Evolutionary conservation across 2,113 vertebrate genomes (phyloP).

Genomic region (Gobius niger): DNA sequence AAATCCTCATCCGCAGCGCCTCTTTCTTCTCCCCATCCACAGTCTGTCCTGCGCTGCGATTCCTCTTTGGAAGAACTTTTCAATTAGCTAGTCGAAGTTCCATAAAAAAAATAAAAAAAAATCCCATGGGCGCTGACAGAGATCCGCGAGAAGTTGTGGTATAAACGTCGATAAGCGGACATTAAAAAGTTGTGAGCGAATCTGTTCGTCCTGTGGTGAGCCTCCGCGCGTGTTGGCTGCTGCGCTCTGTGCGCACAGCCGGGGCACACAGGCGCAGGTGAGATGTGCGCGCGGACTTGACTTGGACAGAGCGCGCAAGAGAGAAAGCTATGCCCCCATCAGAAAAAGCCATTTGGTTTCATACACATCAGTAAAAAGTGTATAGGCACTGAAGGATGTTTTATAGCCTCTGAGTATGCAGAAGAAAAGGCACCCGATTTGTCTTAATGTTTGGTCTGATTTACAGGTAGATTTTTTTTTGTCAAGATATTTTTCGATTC

Average conservation of each 20-base stretch:
- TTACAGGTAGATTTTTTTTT: too few species aligned
- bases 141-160: not conserved
- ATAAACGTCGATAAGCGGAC: slow-evolving; percentile 29
- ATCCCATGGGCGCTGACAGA: not conserved
- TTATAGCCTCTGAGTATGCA: too few species aligned
- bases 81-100: not conserved
- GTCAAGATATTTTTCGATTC: too few species aligned
- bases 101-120: too few species aligned
- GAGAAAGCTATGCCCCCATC: not conserved
- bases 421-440: too few species aligned
- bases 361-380: not conserved
- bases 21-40: not conserved
- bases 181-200: not conserved
- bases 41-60: not conserved
- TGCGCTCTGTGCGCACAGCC: not conserved
- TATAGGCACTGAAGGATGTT: too few species aligned
- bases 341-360: not conserved
- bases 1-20: slow-evolving; percentile 48
- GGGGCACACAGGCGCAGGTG: not conserved
- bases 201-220: not conserved
- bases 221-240: not conserved
- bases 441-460: too few species aligned
- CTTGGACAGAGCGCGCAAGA: not conserved
- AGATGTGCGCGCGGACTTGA: not conserved
- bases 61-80: not conserved